Conservation (phyloP, 2,888 invertebrate genomes). For the Machimus rusticus region DNA sequence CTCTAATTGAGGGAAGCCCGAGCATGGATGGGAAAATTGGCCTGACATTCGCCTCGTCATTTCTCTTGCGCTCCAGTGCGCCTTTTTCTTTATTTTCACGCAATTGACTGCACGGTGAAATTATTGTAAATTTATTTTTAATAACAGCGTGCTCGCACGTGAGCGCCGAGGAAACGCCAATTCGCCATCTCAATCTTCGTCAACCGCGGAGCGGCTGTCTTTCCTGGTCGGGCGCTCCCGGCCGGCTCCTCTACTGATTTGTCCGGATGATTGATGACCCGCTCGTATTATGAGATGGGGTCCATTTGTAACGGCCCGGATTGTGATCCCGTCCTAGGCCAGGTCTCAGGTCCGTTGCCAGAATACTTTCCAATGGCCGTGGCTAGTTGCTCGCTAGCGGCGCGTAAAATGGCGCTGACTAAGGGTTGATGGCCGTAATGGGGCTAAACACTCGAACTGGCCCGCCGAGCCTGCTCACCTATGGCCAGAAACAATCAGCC, state of each 20-base stretch:
- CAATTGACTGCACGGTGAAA: slow-evolving; percentile 36
- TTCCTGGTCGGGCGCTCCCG: slow-evolving; percentile 43
- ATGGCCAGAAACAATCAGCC: slow-evolving; percentile 27
- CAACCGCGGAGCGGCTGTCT: slow-evolving; percentile 38
- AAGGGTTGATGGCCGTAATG: slow-evolving; percentile 33
- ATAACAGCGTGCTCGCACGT: slow-evolving; percentile 45
- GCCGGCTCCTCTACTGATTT: slow-evolving; percentile 43
- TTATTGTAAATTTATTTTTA: slow-evolving; percentile 48
- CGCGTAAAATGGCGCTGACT: slow-evolving; percentile 22
- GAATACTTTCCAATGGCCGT: neutral
- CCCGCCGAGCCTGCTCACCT: slow-evolving; percentile 12
- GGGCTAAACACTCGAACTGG: slow-evolving; percentile 4
- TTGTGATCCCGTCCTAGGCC: slow-evolving; percentile 38
- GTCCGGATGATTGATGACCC: slow-evolving; percentile 48
- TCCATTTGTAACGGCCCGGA: slow-evolving; percentile 47
- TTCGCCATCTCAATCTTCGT: slow-evolving; percentile 50
- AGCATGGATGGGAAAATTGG: slow-evolving; percentile 44
- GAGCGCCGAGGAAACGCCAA: slow-evolving; percentile 16
- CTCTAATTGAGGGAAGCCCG: slow-evolving; percentile 30
- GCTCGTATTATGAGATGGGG: slow-evolving; percentile 49
- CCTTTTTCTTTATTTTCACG: slow-evolving; percentile 10
- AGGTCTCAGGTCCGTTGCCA: slow-evolving; percentile 9
- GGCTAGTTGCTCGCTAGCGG: neutral
- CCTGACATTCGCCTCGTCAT: slow-evolving; percentile 21
- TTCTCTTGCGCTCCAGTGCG: neutral